phyloP scores from a whole-genome alignment of 2,113 vertebrate genomes.

The Rhizomys pruinosus region DNA sequence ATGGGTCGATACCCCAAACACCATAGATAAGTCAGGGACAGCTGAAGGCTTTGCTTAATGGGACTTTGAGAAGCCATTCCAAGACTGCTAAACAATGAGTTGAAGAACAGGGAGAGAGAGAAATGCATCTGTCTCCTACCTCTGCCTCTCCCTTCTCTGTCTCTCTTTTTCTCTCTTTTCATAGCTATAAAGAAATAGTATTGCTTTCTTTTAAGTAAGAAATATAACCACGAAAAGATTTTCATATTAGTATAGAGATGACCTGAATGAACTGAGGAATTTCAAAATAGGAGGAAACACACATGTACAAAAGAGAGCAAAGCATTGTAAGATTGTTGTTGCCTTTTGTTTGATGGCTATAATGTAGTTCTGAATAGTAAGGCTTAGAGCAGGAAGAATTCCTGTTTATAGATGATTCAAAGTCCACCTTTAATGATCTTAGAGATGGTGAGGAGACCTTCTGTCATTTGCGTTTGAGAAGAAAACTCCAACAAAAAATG shows the following conservation, averaged over 20 bases:
- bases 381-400: background rate
- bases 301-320: background rate
- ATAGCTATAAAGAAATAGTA: background rate
- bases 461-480: background rate
- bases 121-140: accelerated
- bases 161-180: background rate
- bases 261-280: background rate
- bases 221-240: background rate
- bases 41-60: background rate
- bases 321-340: background rate
- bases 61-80: background rate
- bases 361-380: background rate
- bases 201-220: background rate
- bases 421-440: background rate
- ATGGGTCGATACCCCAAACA: background rate
- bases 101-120: background rate
- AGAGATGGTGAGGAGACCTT: background rate
- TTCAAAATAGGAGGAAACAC: background rate
- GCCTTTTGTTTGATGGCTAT: background rate
- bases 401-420: background rate
- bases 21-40: background rate
- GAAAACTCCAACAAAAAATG: background rate
- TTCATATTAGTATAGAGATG: background rate
- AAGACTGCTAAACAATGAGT: background rate
- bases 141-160: accelerated